Base-by-base conservation (phyloP, 1,140 invertebrate genomes). In the Tetramorium parvispinum region DNA sequence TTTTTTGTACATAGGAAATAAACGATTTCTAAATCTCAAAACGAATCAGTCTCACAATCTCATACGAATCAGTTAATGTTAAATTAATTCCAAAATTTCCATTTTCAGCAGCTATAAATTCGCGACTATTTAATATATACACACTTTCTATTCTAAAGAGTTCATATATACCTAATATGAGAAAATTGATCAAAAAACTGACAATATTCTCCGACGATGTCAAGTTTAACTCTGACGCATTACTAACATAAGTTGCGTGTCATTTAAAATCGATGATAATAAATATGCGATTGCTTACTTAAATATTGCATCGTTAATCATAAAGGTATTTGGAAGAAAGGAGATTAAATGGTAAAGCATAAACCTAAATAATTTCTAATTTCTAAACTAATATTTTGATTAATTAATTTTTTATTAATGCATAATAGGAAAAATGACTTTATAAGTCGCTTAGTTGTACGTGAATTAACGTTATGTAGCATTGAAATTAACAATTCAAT, bases 51-150 rank as follows among this genome's bases (percentile, higher is more conserved):
- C n/a, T n/a, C n/a, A n/a, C n/a, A n/a, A n/a, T n/a, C n/a, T n/a
- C 5, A 53, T 6, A 53, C 51, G 51, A n/a, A 18, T 3, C 18
- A 11, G 24, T 63, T 49, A 77, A 77, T 10, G 13, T 27, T 78
- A 37, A 53, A 79, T 79, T 66, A 66, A 79, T 79, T 51, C 77
- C 7, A 51, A 49, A 51, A 10, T n/a, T 78, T 46, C 21, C 13
- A 18, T 24, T 65, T 51, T 61, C 68, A 79, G 46, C 27, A n/a
- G 43, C 8, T 8, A 46, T 65, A 77, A 46, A 79, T 68, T 53
- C 7, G 32, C 11, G 1, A 49, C 13, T 4, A 63, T 46, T 49
- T 78, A 63, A 63, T 11, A 66, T 66, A 40, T 51, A 24, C 3
- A 43, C 13, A 68, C 37, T 57, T 55, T 70, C 21, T 81, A 70